Evolutionary conservation across 1,140 invertebrate species (phyloP), one percentile per base, ranked within the genome.

Genomic region (Euschistus heros): DNA sequence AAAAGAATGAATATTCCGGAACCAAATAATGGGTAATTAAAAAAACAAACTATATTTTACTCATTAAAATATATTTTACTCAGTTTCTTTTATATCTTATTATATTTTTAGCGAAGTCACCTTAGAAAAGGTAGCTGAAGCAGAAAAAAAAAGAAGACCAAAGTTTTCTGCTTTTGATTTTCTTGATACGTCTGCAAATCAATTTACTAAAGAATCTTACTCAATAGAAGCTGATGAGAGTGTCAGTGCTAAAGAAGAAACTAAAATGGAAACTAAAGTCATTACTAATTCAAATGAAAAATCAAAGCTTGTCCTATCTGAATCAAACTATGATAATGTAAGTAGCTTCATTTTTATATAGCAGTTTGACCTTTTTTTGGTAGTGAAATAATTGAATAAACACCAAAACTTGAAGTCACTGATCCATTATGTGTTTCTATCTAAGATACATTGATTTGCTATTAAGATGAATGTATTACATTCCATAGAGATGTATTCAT

Each of bases 1-100:
- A 92, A 92, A 72, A 79, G 94, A 47, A 98, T 98, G 72, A 98
- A 99, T 75, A 86, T 99, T 13, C 88, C 93, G 6, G 20, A 57
- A 26, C 54, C 54, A 10, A 22, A 24, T 18, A 22, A 50, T 50
- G 14, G 47, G 47, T 50, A 20, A 50, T 18, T 50, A 4, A 10
- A 18, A 50, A 20, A 50, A 50, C 5, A 10, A 10, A 17, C 20
- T 6, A 50, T 50, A 50, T 18, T 18, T 13, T 18, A 50, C 7
- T 18, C n/a, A 13, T 50, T 13, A 50, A 50, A 50, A 50, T 50
- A 50, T 50, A 50, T 20, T 18, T 50, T n/a, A 4, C 10, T 8
- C n/a, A 18, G 5, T 20, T 18, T n/a, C n/a, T n/a, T 50, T 2
- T 50, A 20, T 10, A 50, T 8, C 5, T 4, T 18, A 2, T 26